Conservation (phyloP, 2,888 invertebrate genomes). For the Drosophila tripunctata region DNA sequence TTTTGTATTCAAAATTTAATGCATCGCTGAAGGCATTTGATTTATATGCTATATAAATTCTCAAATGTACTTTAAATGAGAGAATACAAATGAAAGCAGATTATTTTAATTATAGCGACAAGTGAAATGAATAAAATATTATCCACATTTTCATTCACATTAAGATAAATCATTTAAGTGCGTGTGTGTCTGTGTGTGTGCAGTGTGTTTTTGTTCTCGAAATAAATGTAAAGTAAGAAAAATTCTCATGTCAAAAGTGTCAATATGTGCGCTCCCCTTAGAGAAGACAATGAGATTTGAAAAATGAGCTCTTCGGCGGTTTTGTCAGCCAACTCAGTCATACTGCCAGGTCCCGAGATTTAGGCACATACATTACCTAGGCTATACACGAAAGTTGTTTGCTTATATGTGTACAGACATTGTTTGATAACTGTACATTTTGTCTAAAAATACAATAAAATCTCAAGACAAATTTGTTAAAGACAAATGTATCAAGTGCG, state of each 20-base stretch:
- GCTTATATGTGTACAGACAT: slow-evolving; percentile 20
- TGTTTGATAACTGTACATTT: slow-evolving; percentile 56
- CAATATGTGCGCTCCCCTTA: slow-evolving; percentile 51
- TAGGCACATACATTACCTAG: slow-evolving; percentile 40
- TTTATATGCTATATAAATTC: slow-evolving; percentile 55
- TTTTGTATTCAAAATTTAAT: slow-evolving; percentile 21
- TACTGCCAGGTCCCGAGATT: slow-evolving; percentile 22
- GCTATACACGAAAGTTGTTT: neutral
- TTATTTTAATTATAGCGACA: slow-evolving; percentile 15
- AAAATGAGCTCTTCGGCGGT: slow-evolving; percentile 38
- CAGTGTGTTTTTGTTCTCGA: slow-evolving; percentile 14
- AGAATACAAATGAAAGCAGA: slow-evolving; percentile 21
- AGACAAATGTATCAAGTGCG: slow-evolving; percentile 58
- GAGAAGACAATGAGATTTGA: slow-evolving; percentile 56
- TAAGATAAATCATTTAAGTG: neutral
- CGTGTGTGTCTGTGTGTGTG: slow-evolving; percentile 3
- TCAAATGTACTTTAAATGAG: slow-evolving; percentile 14
- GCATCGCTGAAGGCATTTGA: slow-evolving; percentile 31
- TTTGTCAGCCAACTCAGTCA: slow-evolving; percentile 47
- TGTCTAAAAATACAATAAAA: slow-evolving; percentile 68
- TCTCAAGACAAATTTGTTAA: slow-evolving; percentile 62
- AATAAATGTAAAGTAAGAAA: slow-evolving; percentile 29
- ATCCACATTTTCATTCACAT: slow-evolving; percentile 10
- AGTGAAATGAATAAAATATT: slow-evolving; percentile 45
- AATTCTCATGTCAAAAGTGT: slow-evolving; percentile 69